Base-by-base conservation (phyloP, 2,888 invertebrate genomes). In the Drosophila mulleri region DNA sequence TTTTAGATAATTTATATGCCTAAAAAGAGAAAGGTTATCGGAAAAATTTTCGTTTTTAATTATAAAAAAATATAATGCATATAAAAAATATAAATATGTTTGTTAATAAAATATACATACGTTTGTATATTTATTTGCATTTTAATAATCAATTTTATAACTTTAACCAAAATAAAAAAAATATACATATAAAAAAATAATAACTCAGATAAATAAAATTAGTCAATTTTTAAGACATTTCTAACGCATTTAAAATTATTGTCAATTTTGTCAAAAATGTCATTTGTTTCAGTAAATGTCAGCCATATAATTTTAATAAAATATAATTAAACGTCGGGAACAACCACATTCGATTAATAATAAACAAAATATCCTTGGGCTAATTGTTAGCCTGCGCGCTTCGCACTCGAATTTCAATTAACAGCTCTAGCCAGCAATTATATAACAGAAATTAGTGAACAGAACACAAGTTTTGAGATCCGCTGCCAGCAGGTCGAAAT, bases 381-480 rank as follows among this genome's bases (percentile, higher is more conserved):
- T 74, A 84, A 82, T 82, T 74, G 65, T 50, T 65, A 42, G 44
- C 44, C 57, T 62, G 64, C 57, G 61, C 70, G 66, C 60, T 61
- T 64, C 67, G 69, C 69, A 66, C 59, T 59, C 29, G 64, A 80
- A 82, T 86, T 83, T 86, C 83, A 83, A 83, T 83, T 83, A 83
- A 75, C 78, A 83, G 54, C 71, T 65, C 71, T 65, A 50, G 52
- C 54, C 72, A 58, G 65, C 67, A 83, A 82, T 83, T 83, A 80
- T 59, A 56, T 70, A 81, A 74, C 61, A 75, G 60, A 67, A 70
- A 53, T 59, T 44, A 18, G 44, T 39, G 50, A 56, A 65, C 29
- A 60, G 39, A 56, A 72, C 56, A 48, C 45, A 60, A 54, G 26
- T 42, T 53, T 77, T 77, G 65, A 73, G 85, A 87, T 75, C 83